These are phyloP conservation scores for Falco concolor DNA, from an alignment of 2,797 vertebrate genomes.

Conservation along the genomic window DNA sequence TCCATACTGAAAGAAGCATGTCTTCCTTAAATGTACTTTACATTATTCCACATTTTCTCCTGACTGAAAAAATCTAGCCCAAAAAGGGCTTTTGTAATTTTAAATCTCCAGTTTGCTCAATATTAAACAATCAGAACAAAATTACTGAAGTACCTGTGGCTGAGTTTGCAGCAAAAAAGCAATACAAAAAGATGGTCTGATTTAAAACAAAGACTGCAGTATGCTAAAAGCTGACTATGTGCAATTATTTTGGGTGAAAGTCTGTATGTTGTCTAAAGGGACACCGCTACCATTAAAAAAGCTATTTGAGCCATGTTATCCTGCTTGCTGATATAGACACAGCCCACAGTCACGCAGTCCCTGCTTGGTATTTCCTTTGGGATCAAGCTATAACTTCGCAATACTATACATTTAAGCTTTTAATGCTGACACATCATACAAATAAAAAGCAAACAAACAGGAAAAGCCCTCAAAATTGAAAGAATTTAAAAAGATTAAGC, in stretches of 20 bases:
- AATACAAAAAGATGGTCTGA: neutral
- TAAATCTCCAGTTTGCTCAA: neutral
- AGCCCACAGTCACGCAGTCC: neutral
- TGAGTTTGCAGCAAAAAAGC: neutral
- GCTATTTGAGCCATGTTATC: neutral
- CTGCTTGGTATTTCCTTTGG: neutral
- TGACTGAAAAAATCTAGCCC: neutral
- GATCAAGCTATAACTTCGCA: neutral
- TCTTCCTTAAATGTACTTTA: neutral
- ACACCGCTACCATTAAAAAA: neutral
- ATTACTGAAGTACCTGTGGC: neutral
- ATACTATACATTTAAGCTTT: neutral
- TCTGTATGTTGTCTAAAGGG: conserved; percentile 1
- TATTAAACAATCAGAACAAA: neutral
- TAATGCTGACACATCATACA: neutral
- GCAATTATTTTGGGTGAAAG: neutral
- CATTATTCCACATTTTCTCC: neutral
- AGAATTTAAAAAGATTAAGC: neutral
- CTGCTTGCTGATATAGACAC: neutral
- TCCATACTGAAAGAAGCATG: neutral
- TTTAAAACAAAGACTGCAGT: neutral
- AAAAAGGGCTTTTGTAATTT: neutral
- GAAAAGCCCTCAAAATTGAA: neutral
- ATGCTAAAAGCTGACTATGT: neutral
- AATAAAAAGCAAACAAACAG: neutral